Base-by-base conservation (phyloP, 2,113 vertebrate species). In the Neodon shergylaensis region DNA sequence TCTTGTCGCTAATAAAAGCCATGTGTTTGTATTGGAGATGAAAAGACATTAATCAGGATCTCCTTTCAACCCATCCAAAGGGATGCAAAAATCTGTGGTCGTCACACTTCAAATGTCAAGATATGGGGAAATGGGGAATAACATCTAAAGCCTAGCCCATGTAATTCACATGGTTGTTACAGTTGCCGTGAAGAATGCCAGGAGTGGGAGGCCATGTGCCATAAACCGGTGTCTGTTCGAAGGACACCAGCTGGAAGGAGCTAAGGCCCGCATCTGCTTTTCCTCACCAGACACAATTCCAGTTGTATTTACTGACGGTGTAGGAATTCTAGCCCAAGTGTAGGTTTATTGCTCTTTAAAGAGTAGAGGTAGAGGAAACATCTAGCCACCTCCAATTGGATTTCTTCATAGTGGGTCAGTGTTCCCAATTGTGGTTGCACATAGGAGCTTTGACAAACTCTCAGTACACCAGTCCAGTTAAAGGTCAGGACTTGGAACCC, bases 81-180 rank as follows among this genome's bases (percentile, higher is more conserved):
- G 68, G 97, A 97, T 96, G 68, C 94, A 83, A 28, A 63, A 96
- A 95, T 98, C 98, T 98, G 98, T 97, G 97, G 96, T 98, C 98
- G 96, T 98, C 98, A 94, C 95, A 97, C 95, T 98, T 98, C 97
- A 97, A 97, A 98, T 98, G 98, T 98, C 98, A 98, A 98, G 98
- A 98, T 68, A 92, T 26, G 94, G 97, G 95, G 97, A 98, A 98
- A 97, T 88, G 96, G 97, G 97, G 97, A 98, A 97, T 96, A 98
- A 96, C 97, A 95, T 96, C 96, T 95, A 98, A 98, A 88, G 94
- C 96, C 92, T 97, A 97, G 97, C 97, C 91, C 97, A 97, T 98
- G 97, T 98, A 98, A 98, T 98, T 96, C 92, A 96, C 97, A 98
- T 95, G 33, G 74, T 97, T 98, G 92, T 92, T 95, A 95, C 74